Evolutionary conservation across 2,888 invertebrate species (phyloP).

Genomic region (Agrochola lychnidis): DNA sequence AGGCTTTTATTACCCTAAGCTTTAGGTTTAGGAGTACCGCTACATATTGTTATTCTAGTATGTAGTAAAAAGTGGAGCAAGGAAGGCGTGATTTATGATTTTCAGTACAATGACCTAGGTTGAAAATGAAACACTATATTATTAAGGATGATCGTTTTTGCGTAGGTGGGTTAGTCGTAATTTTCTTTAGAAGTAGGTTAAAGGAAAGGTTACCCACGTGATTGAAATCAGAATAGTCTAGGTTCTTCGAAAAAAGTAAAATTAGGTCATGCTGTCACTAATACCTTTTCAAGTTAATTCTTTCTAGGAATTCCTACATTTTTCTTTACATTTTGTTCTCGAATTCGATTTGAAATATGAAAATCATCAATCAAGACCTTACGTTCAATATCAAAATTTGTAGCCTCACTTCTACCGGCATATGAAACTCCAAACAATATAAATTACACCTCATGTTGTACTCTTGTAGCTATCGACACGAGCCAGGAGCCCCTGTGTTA

Average conservation of each 20-base stretch:
- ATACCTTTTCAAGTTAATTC: not conserved
- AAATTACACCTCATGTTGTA: conserved; percentile 35
- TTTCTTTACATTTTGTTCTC: not conserved
- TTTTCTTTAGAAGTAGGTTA: conserved; percentile 3
- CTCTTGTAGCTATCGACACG: conserved; percentile 44
- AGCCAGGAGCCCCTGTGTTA: conserved; percentile 42
- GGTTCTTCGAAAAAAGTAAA: not conserved
- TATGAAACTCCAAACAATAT: conserved; percentile 52
- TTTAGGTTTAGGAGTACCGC: conserved; percentile 21
- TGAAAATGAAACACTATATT: conserved; percentile 33
- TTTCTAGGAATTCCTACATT: not conserved
- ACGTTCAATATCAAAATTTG: conserved; percentile 7
- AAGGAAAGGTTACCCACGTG: conserved; percentile 3
- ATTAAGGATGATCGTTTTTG: conserved; percentile 25
- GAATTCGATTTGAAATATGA: not conserved
- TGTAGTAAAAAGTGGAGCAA: conserved; percentile 46
- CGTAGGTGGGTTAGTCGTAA: conserved; percentile 1
- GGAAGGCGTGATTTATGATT: conserved; percentile 50
- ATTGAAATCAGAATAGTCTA: not conserved
- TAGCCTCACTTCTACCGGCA: not conserved
- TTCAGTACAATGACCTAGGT: conserved; percentile 28
- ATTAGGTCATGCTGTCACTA: not conserved
- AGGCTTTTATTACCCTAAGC: conserved; percentile 42
- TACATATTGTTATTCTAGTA: conserved; percentile 56
- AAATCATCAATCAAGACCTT: conserved; percentile 15